A percentile compares a stretch with the other conserved stretches of the same genome.
Evolutionary conservation across 2,113 vertebrate species (phyloP).

Genomic region (Scophthalmus maximus): DNA sequence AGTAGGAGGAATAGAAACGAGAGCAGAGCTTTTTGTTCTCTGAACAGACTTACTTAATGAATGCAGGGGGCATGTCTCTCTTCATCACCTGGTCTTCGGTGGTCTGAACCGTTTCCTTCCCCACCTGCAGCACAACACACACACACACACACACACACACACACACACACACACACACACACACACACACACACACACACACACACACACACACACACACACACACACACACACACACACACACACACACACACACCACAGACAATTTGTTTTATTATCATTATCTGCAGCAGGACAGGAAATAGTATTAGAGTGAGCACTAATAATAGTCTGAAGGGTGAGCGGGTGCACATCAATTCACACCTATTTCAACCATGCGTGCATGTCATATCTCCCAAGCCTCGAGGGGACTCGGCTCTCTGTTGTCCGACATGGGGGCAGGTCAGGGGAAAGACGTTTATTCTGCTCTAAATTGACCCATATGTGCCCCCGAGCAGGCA

Average conservation of each 20-base stretch:
- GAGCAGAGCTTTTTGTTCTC: background rate
- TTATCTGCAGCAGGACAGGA: constrained; percentile 42
- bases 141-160: constrained; percentile 7
- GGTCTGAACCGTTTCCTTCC: constrained; percentile 98
- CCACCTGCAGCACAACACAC: constrained; percentile 87
- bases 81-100: constrained; percentile 99
- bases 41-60: constrained; percentile 91
- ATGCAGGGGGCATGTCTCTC: constrained; percentile 98
- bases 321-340: constrained; percentile 63
- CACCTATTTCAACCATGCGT: constrained; percentile 62
- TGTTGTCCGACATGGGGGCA: constrained; percentile 26
- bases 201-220: constrained; percentile 33
- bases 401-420: constrained; percentile 14
- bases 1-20: background rate
- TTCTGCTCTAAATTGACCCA: constrained; percentile 8
- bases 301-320: constrained; percentile 41
- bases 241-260: background rate
- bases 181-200: constrained; percentile 27
- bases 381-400: constrained; percentile 50
- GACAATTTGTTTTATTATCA: constrained; percentile 39
- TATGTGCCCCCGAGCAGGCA: background rate
- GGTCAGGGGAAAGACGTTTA: background rate
- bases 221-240: too few relatives aligned
- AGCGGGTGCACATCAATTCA: constrained; percentile 61
- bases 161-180: too few relatives aligned